Percentiles rank a stretch among this genome's conserved stretches.
Conservation (phyloP, 2,888 invertebrate species). For the Mystacides longicornis region DNA sequence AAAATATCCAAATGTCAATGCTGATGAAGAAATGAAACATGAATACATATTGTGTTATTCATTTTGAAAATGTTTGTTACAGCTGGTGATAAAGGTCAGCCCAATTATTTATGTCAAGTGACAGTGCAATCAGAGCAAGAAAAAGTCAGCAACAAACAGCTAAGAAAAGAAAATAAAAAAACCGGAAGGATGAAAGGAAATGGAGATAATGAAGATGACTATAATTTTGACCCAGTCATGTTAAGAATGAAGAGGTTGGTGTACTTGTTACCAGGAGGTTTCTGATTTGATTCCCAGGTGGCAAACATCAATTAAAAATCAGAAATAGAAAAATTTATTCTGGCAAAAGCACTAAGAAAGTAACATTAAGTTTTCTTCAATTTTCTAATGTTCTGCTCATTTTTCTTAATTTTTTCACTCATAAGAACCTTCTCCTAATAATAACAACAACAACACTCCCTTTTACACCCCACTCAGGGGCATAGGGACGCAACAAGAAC, state of each 20-base stretch:
- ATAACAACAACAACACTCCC: no score
- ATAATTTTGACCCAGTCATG: conserved; percentile 46
- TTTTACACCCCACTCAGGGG: no score
- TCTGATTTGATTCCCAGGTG: no score
- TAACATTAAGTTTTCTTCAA: no score
- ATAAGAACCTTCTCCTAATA: no score
- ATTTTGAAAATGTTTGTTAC: not conserved
- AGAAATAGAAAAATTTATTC: no score
- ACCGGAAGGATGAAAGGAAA: conserved; percentile 41
- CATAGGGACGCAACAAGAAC: no score
- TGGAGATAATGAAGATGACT: conserved; percentile 39
- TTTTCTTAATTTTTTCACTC: no score
- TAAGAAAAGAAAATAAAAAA: conserved; percentile 80
- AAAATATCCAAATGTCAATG: not conserved
- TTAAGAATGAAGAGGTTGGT: conserved; percentile 47
- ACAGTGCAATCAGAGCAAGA: conserved; percentile 80
- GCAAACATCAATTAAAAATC: no score
- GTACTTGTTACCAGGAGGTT: no score
- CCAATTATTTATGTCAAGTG: conserved; percentile 72
- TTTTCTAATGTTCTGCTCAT: no score
- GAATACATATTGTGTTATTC: not conserved
- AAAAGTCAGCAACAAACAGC: conserved; percentile 64
- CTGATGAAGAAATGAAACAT: not conserved
- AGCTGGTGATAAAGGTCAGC: conserved; percentile 16
- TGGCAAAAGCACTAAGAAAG: no score